A percentile compares a stretch with the other conserved stretches of the same genome.
Conservation (phyloP, 2,797 vertebrate genomes). For the Gadopsis bispinosus region DNA sequence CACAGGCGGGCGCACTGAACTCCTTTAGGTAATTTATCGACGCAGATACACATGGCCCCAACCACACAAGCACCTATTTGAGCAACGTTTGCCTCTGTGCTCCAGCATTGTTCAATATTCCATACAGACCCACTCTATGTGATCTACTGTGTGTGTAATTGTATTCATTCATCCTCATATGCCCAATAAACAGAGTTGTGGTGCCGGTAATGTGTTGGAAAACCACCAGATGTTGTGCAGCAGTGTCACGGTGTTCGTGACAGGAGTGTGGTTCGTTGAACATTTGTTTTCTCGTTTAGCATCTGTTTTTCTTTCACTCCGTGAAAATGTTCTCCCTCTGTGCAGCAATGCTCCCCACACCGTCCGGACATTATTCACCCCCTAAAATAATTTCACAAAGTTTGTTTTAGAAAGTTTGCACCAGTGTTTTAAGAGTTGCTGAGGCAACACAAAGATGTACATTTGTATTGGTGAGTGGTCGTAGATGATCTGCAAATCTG, state of each 20-base stretch:
- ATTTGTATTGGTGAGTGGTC: not conserved
- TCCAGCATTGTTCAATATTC: conserved; percentile 33
- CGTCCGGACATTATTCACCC: conserved; percentile 13
- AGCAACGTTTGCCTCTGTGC: conserved; percentile 14
- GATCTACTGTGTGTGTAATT: conserved; percentile 47
- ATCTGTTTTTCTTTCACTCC: conserved; percentile 55
- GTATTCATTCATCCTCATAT: conserved; percentile 56
- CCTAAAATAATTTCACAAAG: conserved; percentile 7
- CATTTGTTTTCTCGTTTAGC: conserved; percentile 62
- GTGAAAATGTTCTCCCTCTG: conserved; percentile 21
- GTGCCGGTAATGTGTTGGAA: conserved; percentile 53
- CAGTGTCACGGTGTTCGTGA: conserved; percentile 16
- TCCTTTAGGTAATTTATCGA: conserved; percentile 15
- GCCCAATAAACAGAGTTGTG: conserved; percentile 48
- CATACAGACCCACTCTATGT: conserved; percentile 25
- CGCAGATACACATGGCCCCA: conserved; percentile 15
- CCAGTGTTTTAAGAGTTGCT: not conserved
- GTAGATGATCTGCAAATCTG: not conserved
- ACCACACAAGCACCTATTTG: conserved; percentile 2
- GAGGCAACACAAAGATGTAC: not conserved
- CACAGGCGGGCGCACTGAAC: not conserved
- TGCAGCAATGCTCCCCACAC: not conserved
- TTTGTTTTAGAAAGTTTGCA: conserved; percentile 35
- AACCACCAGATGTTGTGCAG: conserved; percentile 65
- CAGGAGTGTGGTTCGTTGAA: conserved; percentile 38